Evolutionary conservation across 2,113 vertebrate genomes (phyloP), one percentile per base, ranked within the genome.

Genomic region (Opisthocomus hoazin): DNA sequence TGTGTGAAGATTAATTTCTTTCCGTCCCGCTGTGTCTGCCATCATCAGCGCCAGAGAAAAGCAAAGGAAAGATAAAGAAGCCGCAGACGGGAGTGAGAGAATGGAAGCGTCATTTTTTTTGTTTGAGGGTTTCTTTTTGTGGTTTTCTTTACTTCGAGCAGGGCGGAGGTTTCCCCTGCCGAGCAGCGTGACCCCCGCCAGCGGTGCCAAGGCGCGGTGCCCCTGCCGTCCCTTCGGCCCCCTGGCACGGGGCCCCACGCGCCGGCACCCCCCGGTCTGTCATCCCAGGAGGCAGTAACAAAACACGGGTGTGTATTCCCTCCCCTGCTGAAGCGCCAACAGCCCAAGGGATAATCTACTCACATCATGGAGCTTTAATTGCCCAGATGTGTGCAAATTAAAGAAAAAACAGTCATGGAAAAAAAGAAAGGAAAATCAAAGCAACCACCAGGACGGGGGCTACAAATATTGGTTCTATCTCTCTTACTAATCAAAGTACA

Each of bases 1-100:
- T 81, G 87, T 86, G 93, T 94, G 82, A 96, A 95, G 93, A 96
- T 95, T 91, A 96, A 95, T 93, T 93, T 95, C 41, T 90, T 87
- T 85, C 82, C 63, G 65, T 93, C 68, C 74, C 3, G 6, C 93
- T 90, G 78, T 88, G 70, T 87, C 70, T 94, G 90, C 93, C 90
- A 90, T 78, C 74, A 73, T 48, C 43, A 82, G 78, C 54, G 51
- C 78, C 48, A 37, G 24, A 75, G 78, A 87, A 95, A 85, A 87
- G 69, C 56, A 71, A 81, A 66, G 17, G 13, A 46, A 92, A 96
- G 65, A 76, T 60, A 89, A 92, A 96, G 88, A 86, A 93, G 64
- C 80, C 91, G 87, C 60, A 89, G 87, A 87, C 71, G 56, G 87
- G 48, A 66, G 69, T 39, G 76, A 90, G 71, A 94, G 58, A 93